phyloP scores from a whole-genome alignment of 2,113 vertebrate genomes.

The Lophius piscatorius region DNA sequence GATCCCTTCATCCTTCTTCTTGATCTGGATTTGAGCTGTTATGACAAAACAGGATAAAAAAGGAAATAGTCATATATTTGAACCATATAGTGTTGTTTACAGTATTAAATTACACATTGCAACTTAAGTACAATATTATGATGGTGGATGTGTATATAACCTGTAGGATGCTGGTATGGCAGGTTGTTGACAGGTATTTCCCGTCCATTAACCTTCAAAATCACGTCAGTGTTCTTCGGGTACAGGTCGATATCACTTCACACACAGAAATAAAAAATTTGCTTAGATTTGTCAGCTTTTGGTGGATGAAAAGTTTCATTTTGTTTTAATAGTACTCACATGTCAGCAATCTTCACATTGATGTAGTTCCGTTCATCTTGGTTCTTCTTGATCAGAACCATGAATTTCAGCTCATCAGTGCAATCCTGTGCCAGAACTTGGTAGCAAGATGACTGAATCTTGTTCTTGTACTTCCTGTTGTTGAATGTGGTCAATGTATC shows the following conservation, averaged over 20 bases:
- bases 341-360: conserved; percentile 78
- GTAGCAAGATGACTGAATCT: conserved; percentile 80
- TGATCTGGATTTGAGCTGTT: conserved; percentile 64
- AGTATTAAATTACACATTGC: not conserved
- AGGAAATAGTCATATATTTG: too few relatives aligned
- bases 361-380: conserved; percentile 62
- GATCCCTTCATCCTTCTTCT: conserved; percentile 48
- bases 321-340: conserved; percentile 72
- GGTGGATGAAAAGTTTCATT: not conserved
- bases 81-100: not conserved
- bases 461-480: conserved; percentile 65
- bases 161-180: conserved; percentile 68
- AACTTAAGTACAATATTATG: not conserved
- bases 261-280: not conserved
- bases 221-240: conserved; percentile 20
- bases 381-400: conserved; percentile 81
- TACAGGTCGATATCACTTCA: conserved; percentile 69
- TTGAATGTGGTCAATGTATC: conserved; percentile 82
- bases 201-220: conserved; percentile 69
- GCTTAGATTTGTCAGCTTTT: not conserved
- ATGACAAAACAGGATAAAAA: not conserved
- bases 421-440: conserved; percentile 84
- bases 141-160: conserved; percentile 26
- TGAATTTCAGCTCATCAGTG: conserved; percentile 82
- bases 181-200: conserved; percentile 61